Base-by-base conservation (phyloP, 1,140 invertebrate genomes). In the Leptinotarsa lineolata region DNA sequence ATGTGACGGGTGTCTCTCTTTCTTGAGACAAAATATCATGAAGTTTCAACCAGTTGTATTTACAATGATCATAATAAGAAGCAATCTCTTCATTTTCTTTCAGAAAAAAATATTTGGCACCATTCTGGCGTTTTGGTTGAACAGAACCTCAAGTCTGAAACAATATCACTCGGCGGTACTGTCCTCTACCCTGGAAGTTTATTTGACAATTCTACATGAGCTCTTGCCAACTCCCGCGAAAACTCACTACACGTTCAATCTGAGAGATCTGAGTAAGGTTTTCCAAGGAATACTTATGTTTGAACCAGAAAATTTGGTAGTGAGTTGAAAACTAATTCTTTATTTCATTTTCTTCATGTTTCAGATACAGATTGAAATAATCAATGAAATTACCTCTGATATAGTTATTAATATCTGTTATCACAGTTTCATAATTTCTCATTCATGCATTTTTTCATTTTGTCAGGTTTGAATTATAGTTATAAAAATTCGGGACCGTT, bases 261-360 rank as follows among this genome's bases (percentile, higher is more conserved):
- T 93, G 72, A 83, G 91, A 70, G 89, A 90, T 80, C 86, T 92
- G 44, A 88, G 89, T 82, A 90, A 93, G 79, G 91, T 95, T 15
- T 92, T 95, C 79, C 92, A 94, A 81, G 94, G 93, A 1, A 86
- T 91, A 15, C 80, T 91, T 8, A 91, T 91, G 90, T 83, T 88
- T 73, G 85, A 88, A 16, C 86, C 90, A 0, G 72, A 78, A 18
- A 76, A 79, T 22, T 81, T 90, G 0, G 80, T 85, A 76, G 89
- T 89, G 48, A 54, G 48, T 54, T 16, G 6, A 54, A 54, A 39
- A 39, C 2, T 39, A 2, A 21, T 64, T 20, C 16, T 20, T 63
- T 21, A 24, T 18, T 59, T n/a, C 48, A 15, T 59, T 59, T 59
- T 59, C 6, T 16, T 59, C 4, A 59, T 15, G 6, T 39, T 11